Evolutionary conservation across 2,797 vertebrate species (phyloP), one percentile per base, ranked within the genome.

Genomic region (Heliangelus exortis): DNA sequence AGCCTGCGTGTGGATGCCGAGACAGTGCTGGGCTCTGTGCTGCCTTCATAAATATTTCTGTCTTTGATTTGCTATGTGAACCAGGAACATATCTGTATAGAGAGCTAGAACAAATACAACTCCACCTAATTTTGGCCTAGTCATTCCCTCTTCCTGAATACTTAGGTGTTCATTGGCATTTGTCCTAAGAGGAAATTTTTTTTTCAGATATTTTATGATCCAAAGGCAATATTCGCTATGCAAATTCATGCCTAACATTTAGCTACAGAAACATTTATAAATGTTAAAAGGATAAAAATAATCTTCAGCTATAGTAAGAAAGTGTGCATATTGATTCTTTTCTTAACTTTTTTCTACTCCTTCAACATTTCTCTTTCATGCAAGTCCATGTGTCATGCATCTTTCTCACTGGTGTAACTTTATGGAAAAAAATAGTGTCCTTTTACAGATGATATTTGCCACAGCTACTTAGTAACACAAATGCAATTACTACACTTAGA

Each of bases 21-120:
- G 13, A n/a, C 1, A 2, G 18, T 53, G 47, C 7, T 68, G 55
- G 1, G 1, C 34, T 66, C 67, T 1, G 0, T 58, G 19, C 26
- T 34, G n/a, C 84, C 29, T 59, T 69, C 39, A 39, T 84, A 69
- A 47, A 62, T 84, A 76, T 71, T 73, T 82, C 63, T 87, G 2
- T 29, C 26, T 58, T 73, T 69, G 34, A 48, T 26, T 87, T 75
- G 18, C 21, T 74, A 2, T 16, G 39, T 4, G 6, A 51, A 45
- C 7, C 15, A 69, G 25, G 22, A 83, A 57, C 2, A 53, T 9
- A 36, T 57, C 17, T 54, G 19, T 65, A 54, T 2, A 57, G 25
- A 2, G 83, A 94, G 45, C 14, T 7, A 68, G 31, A 87, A 63
- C 17, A 90, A 84, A 79, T 62, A 51, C 25, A 77, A 39, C 8